Percentiles rank a stretch among this genome's conserved stretches.
These are phyloP conservation scores for Oceanites oceanicus DNA, from an alignment of 2,113 vertebrate genomes.

Conservation along the genomic window DNA sequence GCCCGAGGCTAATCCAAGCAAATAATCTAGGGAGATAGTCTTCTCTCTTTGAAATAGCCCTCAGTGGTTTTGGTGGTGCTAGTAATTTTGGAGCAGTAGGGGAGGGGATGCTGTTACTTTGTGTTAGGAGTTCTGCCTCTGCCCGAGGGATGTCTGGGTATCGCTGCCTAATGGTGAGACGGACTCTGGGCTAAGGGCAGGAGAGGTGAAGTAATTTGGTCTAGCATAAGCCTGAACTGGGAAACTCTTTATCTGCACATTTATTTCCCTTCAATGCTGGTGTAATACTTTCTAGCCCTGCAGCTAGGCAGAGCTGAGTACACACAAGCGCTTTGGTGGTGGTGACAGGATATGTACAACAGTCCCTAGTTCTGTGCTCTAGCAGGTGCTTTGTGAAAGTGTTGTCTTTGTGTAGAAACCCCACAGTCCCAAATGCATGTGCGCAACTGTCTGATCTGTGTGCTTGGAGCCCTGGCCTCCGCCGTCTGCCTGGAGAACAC, in stretches of 20 bases:
- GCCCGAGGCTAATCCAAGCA: background rate
- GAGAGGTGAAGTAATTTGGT: background rate
- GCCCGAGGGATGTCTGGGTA: background rate
- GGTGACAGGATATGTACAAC: background rate
- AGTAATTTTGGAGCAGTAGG: background rate
- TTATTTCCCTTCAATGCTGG: background rate
- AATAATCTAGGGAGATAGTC: background rate
- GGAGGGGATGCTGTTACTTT: background rate
- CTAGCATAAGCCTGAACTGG: background rate
- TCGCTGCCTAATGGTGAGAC: background rate
- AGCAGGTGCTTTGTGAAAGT: background rate
- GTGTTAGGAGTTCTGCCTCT: background rate
- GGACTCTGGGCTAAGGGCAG: background rate
- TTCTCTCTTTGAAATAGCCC: background rate
- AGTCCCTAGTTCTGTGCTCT: background rate
- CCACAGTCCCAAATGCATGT: background rate
- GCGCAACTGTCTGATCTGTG: accelerated
- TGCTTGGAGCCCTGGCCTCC: background rate
- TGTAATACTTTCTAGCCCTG: background rate
- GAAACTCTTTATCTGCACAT: background rate
- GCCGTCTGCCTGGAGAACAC: background rate
- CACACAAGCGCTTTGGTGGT: background rate
- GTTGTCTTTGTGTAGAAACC: background rate
- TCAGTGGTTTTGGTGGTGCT: background rate
- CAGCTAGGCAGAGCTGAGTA: background rate